Evolutionary conservation across 2,888 invertebrate genomes (phyloP), one percentile per base, ranked within the genome.

Genomic region (Embidobia sp.): DNA sequence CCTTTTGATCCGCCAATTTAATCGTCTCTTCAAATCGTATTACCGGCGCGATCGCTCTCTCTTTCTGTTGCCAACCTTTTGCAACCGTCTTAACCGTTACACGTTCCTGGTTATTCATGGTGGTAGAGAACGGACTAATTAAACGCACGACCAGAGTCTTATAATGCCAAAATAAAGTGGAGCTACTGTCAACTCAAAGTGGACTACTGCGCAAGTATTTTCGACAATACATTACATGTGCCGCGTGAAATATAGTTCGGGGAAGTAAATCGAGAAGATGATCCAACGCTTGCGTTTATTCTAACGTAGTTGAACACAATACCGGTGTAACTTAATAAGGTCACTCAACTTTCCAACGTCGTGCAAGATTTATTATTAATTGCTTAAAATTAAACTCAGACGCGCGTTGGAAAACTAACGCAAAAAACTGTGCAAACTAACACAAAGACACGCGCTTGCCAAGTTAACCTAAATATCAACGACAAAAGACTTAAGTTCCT

Each of bases 51-150:
- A 66, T 78, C n/a, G n/a, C n/a, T n/a, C 77, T 19, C 53, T 48
- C 42, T 66, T 73, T 51, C 61, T 57, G 46, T 74, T 80, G 79
- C 78, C 80, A 81, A 81, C 76, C 74, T 70, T 74, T 67, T 33
- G 33, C 44, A 46, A 46, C 33, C n/a, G n/a, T n/a, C n/a, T n/a
- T n/a, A n/a, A n/a, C n/a, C 37, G 46, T 15, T 67, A 37, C 27
- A 40, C 16, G 33, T 61, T 35, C 10, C 11, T 18, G 42, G 13
- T 13, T 48, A 44, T 37, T 49, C 55, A 67, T 55, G 55, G 69
- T 64, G 75, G 31, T 40, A 33, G 13, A 19, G 11, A 64, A 53
- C 61, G 57, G 13, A 29, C 61, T 49, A 69, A 69, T 61, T 67
- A 55, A 37, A 48, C 40, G 8, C 13, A 16, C 37, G 44, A 59